Percentiles rank a stretch among this genome's conserved stretches.
These are phyloP conservation scores for Nasonovia ribisnigri DNA, from an alignment of 2,888 invertebrate genomes.

Conservation along the genomic window DNA sequence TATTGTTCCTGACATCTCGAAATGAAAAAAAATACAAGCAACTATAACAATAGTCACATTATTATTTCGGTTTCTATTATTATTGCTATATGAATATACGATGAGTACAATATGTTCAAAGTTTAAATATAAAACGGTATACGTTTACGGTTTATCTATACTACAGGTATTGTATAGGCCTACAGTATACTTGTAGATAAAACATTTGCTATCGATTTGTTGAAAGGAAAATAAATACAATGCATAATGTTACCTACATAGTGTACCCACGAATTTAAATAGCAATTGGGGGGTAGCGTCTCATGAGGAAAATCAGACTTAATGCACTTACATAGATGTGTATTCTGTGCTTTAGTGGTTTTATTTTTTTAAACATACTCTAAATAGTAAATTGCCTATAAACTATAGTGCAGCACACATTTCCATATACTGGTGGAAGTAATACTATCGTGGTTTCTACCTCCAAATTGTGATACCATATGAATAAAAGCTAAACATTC, in stretches of 20 bases:
- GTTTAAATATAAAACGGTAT: background rate
- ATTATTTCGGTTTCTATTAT: background rate
- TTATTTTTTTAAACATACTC: background rate
- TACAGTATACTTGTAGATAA: background rate
- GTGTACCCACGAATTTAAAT: too few relatives aligned
- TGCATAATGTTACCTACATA: background rate
- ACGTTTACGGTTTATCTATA: background rate
- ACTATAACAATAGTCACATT: background rate
- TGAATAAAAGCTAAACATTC: background rate
- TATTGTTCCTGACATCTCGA: background rate
- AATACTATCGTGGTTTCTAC: background rate
- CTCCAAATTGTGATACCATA: background rate
- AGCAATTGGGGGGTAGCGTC: background rate
- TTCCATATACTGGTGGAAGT: background rate
- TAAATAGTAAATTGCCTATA: background rate
- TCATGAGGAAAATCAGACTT: background rate
- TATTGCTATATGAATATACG: background rate
- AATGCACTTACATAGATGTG: too few relatives aligned
- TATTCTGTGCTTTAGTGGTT: background rate
- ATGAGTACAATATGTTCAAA: background rate
- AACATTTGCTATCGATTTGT: background rate
- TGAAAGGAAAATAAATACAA: background rate
- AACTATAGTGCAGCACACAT: background rate
- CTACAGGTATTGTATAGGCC: background rate
- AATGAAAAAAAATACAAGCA: background rate